Percentiles rank a stretch among this genome's conserved stretches.
phyloP scores from a whole-genome alignment of 2,113 vertebrate genomes.

The Bufo bufo region DNA sequence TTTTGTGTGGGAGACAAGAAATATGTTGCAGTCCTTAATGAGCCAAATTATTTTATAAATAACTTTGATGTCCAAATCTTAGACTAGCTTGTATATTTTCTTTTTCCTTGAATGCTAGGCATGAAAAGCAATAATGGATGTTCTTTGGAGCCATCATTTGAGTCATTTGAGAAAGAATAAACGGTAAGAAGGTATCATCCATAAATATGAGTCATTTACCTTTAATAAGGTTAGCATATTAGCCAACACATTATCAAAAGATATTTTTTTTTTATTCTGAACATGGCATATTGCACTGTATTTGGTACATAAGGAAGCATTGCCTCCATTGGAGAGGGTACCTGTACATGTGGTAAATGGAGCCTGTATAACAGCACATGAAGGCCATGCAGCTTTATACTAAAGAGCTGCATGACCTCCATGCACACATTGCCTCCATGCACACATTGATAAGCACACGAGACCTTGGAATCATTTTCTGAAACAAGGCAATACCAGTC shows the following conservation, averaged over 20 bases:
- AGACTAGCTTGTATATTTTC: not conserved
- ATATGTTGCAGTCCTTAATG: slow-evolving; percentile 47
- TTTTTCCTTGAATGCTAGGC: slow-evolving; percentile 1
- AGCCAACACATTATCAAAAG: not conserved
- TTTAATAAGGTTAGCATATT: not conserved
- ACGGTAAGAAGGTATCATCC: not conserved
- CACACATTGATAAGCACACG: too few relatives aligned
- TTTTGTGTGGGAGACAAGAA: slow-evolving; percentile 56
- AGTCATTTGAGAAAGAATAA: not conserved
- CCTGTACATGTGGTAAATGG: too few relatives aligned
- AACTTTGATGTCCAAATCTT: slow-evolving; percentile 27
- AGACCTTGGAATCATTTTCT: too few relatives aligned
- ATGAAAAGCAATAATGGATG: not conserved
- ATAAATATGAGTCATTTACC: slow-evolving; percentile 13
- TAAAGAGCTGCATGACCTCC: too few relatives aligned
- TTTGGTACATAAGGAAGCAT: not conserved
- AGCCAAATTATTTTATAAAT: slow-evolving; percentile 47
- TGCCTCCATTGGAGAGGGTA: too few relatives aligned
- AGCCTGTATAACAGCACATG: too few relatives aligned
- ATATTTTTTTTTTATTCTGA: not conserved
- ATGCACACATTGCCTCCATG: too few relatives aligned
- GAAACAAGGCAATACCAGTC: too few relatives aligned
- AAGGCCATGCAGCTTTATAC: too few relatives aligned
- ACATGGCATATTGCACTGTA: not conserved
- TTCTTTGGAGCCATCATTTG: not conserved